A percentile compares a stretch with the other conserved stretches of the same genome.
Evolutionary conservation across 92 coral and sea anemone species (phyloP).

Genomic region (Chrysogorgia sp.): DNA sequence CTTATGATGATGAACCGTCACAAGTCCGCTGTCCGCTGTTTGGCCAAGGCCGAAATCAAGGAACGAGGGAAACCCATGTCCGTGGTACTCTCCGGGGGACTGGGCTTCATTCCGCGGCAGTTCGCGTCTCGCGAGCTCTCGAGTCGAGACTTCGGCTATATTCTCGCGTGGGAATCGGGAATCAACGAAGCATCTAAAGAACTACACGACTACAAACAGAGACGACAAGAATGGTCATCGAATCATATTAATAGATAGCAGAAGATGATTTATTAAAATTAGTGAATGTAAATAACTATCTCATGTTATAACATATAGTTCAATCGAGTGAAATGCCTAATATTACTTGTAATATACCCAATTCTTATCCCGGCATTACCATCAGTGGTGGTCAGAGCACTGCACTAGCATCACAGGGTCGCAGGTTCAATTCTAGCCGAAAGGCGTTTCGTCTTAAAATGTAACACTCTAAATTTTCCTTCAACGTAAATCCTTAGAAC

Average conservation of each 20-base stretch:
- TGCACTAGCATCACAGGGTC: too few relatives aligned
- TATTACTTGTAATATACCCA: too few relatives aligned
- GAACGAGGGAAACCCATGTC: conserved; percentile 68
- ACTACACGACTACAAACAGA: conserved; percentile 67
- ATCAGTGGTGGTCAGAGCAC: too few relatives aligned
- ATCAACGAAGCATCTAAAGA: conserved; percentile 72
- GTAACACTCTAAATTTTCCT: too few relatives aligned
- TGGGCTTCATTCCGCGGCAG: conserved; percentile 88
- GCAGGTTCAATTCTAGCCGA: too few relatives aligned
- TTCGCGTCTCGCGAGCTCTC: conserved; percentile 54
- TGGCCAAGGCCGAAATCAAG: conserved; percentile 68
- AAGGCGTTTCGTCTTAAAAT: too few relatives aligned
- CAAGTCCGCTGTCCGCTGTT: conserved; percentile 88
- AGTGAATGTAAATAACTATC: too few relatives aligned
- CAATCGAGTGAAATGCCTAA: too few relatives aligned
- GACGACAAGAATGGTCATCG: conserved; percentile 65
- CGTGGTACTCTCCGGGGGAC: conserved; percentile 85
- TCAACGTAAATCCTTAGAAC: too few relatives aligned
- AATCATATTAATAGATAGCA: conserved; percentile 7
- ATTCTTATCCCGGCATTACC: too few relatives aligned
- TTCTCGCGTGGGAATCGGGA: conserved; percentile 93
- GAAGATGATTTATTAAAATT: too few relatives aligned
- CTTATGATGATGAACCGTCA: conserved; percentile 81
- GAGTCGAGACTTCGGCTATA: conserved; percentile 77
- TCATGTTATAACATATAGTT: too few relatives aligned